Evolutionary conservation across 2,797 vertebrate species (phyloP).

Genomic region (Hipposideros larvatus): DNA sequence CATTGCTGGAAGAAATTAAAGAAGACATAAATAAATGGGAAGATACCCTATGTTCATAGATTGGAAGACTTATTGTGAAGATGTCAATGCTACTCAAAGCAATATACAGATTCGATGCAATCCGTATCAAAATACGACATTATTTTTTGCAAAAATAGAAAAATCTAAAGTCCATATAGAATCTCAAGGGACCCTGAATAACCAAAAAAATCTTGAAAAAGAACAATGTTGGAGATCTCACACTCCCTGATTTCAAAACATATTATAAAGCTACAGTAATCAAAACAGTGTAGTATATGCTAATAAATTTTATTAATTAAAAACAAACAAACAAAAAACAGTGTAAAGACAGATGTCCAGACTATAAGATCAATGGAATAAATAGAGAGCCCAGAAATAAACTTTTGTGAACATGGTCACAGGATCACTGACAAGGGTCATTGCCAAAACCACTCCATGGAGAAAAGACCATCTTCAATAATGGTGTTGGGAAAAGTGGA

Average conservation of each 20-base stretch:
- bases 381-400: neutral
- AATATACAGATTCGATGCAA: neutral
- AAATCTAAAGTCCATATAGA: neutral
- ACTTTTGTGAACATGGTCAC: neutral
- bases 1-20: slow-evolving; percentile 2
- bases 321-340: neutral
- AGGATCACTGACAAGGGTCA: neutral
- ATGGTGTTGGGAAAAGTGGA: neutral
- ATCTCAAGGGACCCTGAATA: neutral
- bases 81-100: neutral
- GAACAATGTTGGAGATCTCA: neutral
- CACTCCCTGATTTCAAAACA: slow-evolving; percentile 20
- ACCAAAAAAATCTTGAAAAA: slow-evolving; percentile 21
- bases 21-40: neutral
- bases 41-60: neutral
- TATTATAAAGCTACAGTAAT: neutral
- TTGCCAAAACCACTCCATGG: neutral
- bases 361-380: neutral
- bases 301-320: neutral
- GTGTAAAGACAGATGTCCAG: neutral
- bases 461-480: neutral
- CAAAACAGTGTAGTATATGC: neutral
- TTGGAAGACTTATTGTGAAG: neutral
- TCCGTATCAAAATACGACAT: neutral
- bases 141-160: slow-evolving; percentile 41